Conservation (phyloP, 2,113 vertebrate species). For the Crotalus tigris region DNA sequence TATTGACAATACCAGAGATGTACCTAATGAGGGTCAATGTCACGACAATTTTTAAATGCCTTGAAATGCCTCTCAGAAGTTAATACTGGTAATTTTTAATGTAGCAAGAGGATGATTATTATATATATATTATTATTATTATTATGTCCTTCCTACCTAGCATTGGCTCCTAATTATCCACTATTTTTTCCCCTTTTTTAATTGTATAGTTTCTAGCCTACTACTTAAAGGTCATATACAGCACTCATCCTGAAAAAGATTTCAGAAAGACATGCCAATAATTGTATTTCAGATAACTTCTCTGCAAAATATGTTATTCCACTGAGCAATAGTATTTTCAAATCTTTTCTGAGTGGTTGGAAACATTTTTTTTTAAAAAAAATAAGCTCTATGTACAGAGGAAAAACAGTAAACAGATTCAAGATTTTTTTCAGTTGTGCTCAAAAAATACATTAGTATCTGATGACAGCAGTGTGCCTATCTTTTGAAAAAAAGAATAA, state of each 20-base stretch:
- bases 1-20: not conserved
- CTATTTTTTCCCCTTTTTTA: not conserved
- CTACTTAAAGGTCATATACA: not conserved
- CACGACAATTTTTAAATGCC: not conserved
- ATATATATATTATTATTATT: no score
- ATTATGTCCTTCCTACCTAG: not conserved
- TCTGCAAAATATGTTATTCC: not conserved
- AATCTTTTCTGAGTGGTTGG: not conserved
- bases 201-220: not conserved
- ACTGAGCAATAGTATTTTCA: not conserved
- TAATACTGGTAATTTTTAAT: not conserved
- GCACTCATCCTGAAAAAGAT: not conserved
- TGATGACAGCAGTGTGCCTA: not conserved
- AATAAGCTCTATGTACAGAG: not conserved
- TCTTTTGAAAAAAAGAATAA: not conserved
- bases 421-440: not conserved
- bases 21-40: not conserved
- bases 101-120: not conserved
- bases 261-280: not conserved
- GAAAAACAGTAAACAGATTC: not conserved
- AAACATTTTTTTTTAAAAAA: not conserved
- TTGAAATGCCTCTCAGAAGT: not conserved
- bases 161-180: not conserved
- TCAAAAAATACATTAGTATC: not conserved
- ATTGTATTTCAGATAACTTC: not conserved